Base-by-base conservation (phyloP, 2,888 invertebrate species). In the Ophion ellenae region DNA sequence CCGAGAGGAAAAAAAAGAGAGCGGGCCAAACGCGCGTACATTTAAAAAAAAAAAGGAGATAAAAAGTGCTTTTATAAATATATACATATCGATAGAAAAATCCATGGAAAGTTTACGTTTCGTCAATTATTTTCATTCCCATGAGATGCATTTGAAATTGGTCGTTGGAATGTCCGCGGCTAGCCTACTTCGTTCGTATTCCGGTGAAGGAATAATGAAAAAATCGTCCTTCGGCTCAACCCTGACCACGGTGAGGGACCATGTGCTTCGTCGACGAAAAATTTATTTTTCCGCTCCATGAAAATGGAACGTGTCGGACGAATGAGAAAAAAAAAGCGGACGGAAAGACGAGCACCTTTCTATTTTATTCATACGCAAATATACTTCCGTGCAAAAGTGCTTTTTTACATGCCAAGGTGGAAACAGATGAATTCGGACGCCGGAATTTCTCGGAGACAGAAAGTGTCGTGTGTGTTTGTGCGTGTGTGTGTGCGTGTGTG, bases 211-310 rank as follows among this genome's bases (percentile, higher is more conserved):
- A 81, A 81, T 81, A n/a, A 85, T 76, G 73, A 93, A 92, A 87
- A 91, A 90, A 86, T 91, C 92, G 84, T 91, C 90, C 84, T 92
- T 93, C 75, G 91, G 91, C 57, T 92, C 93, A 32, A 92, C 92
- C 71, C 86, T 93, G 73, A 91, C 92, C 69, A 93, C 92, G 91
- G 93, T 93, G 90, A 91, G 85, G 59, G 64, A 71, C 81, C 59
- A 71, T 61, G 57, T 84, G 71, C 53, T 14, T 28, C 28, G 32
- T 66, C 14, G 14, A 47, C 3, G 3, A 47, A 47, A 0, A 14
- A 11, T 1, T 45, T 2, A 1, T 59, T 61, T 11, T 36, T 24
- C 59, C 9, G 17, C 4, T 14, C n/a, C 2, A 1, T 7, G 5
- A 7, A 11, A 14, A 11, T 36, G 10, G 2, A 10, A 14, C 47